Evolutionary conservation across 2,888 invertebrate genomes (phyloP).

Genomic region (Trichopoda pennipes): DNA sequence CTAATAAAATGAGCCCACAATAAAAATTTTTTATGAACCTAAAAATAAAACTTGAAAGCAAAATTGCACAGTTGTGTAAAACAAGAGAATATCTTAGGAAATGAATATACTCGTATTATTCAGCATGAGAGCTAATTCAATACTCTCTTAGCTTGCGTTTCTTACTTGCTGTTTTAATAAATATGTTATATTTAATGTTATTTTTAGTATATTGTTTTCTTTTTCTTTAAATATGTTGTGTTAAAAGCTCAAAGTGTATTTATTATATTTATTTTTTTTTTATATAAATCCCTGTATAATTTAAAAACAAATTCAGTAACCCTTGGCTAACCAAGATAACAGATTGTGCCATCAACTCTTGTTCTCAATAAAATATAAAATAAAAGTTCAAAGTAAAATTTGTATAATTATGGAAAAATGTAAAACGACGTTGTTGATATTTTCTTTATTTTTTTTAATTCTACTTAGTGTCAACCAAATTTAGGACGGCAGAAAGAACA

Average conservation of each 20-base stretch:
- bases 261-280: slow-evolving; percentile 27
- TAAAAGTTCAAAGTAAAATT: slow-evolving; percentile 2
- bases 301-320: slow-evolving; percentile 54
- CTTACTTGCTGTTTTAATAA: not conserved
- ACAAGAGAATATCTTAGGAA: slow-evolving; percentile 15
- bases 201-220: not conserved
- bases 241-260: slow-evolving; percentile 60
- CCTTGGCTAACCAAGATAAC: slow-evolving; percentile 45
- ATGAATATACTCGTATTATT: not conserved
- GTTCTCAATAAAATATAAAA: slow-evolving; percentile 37
- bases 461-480: slow-evolving; percentile 9
- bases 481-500: slow-evolving; percentile 59
- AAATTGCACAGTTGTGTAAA: not conserved
- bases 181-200: not conserved
- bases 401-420: not conserved
- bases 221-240: slow-evolving; percentile 25
- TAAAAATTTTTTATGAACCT: too few species aligned
- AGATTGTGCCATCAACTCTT: slow-evolving; percentile 42
- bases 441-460: slow-evolving; percentile 2
- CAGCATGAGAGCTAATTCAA: not conserved
- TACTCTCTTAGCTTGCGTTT: not conserved
- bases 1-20: too few species aligned
- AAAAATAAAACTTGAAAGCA: not conserved
- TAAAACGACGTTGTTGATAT: not conserved
- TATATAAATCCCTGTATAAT: slow-evolving; percentile 65